Conservation (phyloP, 1,140 invertebrate species). For the Elysia chlorotica region DNA sequence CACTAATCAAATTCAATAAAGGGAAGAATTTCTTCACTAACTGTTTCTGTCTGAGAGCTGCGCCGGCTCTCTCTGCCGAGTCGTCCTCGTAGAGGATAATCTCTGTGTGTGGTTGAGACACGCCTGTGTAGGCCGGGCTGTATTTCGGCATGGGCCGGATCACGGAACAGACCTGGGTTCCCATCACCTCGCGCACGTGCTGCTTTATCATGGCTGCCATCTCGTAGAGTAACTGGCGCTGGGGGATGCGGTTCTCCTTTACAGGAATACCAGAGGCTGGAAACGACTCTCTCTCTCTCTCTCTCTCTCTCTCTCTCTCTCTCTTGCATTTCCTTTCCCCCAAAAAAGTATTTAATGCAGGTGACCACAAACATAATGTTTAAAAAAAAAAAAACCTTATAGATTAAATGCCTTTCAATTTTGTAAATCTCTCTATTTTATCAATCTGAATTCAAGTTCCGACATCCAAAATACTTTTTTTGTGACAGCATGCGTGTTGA, state of each 20-base stretch:
- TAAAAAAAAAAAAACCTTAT: not conserved
- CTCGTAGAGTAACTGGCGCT: slow-evolving; percentile 55
- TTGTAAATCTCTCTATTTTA: too few relatives aligned
- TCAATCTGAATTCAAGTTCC: too few relatives aligned
- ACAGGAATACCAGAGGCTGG: slow-evolving; percentile 7
- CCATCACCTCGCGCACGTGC: slow-evolving; percentile 50
- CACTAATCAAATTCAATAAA: too few relatives aligned
- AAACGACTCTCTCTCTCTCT: too few relatives aligned
- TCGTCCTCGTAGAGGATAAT: slow-evolving; percentile 57
- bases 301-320: too few relatives aligned
- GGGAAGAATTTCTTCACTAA: too few relatives aligned
- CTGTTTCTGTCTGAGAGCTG: slow-evolving; percentile 30
- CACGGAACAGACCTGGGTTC: slow-evolving; percentile 52
- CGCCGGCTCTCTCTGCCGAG: slow-evolving; percentile 30
- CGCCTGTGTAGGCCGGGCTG: slow-evolving; percentile 35
- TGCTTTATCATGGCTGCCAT: slow-evolving; percentile 58
- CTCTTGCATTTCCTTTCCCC: too few relatives aligned
- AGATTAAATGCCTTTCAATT: too few relatives aligned
- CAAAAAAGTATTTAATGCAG: too few relatives aligned
- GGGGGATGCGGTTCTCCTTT: slow-evolving; percentile 50
- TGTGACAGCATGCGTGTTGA: too few relatives aligned
- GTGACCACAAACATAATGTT: not conserved
- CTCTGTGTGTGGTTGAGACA: slow-evolving; percentile 49
- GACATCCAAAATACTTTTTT: too few relatives aligned
- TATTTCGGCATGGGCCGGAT: slow-evolving; percentile 54